Evolutionary conservation across 2,888 invertebrate species (phyloP), one percentile per base, ranked within the genome.

Genomic region (Apodemia zela): DNA sequence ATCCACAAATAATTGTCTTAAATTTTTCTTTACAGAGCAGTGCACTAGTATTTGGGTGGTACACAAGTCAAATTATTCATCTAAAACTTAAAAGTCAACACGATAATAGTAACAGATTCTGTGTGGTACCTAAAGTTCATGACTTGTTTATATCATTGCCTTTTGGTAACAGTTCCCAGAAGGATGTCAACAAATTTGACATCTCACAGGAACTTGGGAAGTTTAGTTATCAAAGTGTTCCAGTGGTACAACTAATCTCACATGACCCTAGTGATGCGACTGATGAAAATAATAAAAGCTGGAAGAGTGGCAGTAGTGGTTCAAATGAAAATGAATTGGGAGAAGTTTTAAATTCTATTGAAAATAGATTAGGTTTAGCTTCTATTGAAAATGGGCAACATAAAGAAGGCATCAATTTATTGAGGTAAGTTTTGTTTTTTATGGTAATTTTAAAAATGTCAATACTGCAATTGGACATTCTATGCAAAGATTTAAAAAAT

Each of bases 1-100:
- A 10, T 33, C 1, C 33, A 33, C 2, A 10, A 15, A 42, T 42
- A 3, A 42, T 42, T 45, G n/a, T 42, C 15, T 21, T 60, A 65
- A 60, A 65, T 58, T 58, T 65, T 62, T 64, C 68, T 59, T 82
- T 85, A 66, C 84, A 94, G 94, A 93, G 94, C 70, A 92, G 94
- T 71, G 92, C 93, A 18, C 75, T 94, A 59, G 93, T 94, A 17
- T 76, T 94, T 66, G 94, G 94, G 57, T 94, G 94, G 93, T 93
- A 93, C 65, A 88, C 94, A 21, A 93, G 93, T 72, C 94, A 94
- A 71, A 80, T 94, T 1, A 78, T 93, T 59, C 85, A 88, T 70
- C 72, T 88, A 57, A 89, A 84, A 60, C 68, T 81, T 49, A 90
- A 89, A 70, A 77, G 74, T 62, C 74, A 79, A 63, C 66, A 69